phyloP scores from a whole-genome alignment of 2,113 vertebrate genomes.

The Campylomormyrus tamandua region DNA sequence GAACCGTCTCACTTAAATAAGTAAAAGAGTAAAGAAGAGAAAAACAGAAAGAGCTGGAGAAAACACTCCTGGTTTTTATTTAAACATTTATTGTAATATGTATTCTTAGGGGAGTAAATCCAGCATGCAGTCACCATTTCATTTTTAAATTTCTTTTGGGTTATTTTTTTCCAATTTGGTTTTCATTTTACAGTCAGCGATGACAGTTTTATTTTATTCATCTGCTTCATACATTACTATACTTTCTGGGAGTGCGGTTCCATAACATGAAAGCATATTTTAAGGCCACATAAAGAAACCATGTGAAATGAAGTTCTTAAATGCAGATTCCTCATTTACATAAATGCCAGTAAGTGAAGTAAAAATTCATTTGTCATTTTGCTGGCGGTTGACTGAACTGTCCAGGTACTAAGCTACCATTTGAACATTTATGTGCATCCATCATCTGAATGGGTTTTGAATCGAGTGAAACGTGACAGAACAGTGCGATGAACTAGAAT shows the following conservation, averaged over 20 bases:
- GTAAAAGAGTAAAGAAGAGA: neutral
- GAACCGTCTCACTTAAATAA: neutral
- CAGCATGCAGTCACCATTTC: neutral
- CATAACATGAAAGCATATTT: neutral
- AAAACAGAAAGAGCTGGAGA: neutral
- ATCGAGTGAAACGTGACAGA: neutral
- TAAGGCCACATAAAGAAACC: neutral
- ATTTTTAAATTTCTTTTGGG: neutral
- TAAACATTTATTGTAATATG: neutral
- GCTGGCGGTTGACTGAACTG: neutral
- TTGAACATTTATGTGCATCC: neutral
- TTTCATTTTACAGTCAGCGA: neutral
- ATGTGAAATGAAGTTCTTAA: neutral
- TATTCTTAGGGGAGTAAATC: neutral
- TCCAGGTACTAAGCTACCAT: neutral
- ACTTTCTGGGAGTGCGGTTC: neutral
- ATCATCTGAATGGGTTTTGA: neutral
- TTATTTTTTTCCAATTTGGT: neutral
- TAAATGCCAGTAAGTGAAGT: neutral
- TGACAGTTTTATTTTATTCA: neutral
- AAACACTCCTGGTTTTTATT: neutral
- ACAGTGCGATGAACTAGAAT: neutral
- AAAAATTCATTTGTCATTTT: neutral
- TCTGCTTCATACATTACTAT: neutral
- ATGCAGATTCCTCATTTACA: neutral